Conservation (phyloP, 2,888 invertebrate genomes). For the Nomada flava region DNA sequence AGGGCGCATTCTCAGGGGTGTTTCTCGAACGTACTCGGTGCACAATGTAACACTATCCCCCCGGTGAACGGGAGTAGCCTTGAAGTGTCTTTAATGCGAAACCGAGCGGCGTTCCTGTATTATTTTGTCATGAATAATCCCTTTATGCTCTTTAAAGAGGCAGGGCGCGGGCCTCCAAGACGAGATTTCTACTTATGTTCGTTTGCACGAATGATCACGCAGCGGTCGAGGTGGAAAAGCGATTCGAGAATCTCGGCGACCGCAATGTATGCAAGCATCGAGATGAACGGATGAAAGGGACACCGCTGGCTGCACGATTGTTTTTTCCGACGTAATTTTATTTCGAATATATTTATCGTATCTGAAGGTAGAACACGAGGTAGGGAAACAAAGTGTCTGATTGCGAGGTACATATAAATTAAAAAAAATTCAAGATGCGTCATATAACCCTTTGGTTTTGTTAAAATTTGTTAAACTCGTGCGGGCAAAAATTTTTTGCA, state of each 20-base stretch:
- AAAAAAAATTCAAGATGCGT: too few species aligned
- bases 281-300: slow-evolving; percentile 1
- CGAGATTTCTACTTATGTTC: slow-evolving; percentile 29
- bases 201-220: slow-evolving; percentile 14
- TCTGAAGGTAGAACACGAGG: too few species aligned
- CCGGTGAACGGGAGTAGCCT: slow-evolving; percentile 68
- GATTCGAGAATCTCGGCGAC: slow-evolving; percentile 26
- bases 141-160: slow-evolving; percentile 68
- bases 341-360: too few species aligned
- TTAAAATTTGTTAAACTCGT: too few species aligned
- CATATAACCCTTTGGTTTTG: too few species aligned
- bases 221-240: neutral
- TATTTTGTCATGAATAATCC: slow-evolving; percentile 79
- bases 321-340: neutral
- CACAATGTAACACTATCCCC: slow-evolving; percentile 84
- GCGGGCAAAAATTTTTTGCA: too few species aligned
- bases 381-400: too few species aligned
- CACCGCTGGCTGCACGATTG: too few species aligned
- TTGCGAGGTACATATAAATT: too few species aligned
- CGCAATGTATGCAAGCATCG: slow-evolving; percentile 48
- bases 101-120: slow-evolving; percentile 73
- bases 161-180: slow-evolving; percentile 30
- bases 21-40: slow-evolving; percentile 82
- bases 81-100: slow-evolving; percentile 80
- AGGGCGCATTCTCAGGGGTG: slow-evolving; percentile 78